Evolutionary conservation across 1,140 invertebrate species (phyloP).

Genomic region (Tyrophagus putrescentiae): DNA sequence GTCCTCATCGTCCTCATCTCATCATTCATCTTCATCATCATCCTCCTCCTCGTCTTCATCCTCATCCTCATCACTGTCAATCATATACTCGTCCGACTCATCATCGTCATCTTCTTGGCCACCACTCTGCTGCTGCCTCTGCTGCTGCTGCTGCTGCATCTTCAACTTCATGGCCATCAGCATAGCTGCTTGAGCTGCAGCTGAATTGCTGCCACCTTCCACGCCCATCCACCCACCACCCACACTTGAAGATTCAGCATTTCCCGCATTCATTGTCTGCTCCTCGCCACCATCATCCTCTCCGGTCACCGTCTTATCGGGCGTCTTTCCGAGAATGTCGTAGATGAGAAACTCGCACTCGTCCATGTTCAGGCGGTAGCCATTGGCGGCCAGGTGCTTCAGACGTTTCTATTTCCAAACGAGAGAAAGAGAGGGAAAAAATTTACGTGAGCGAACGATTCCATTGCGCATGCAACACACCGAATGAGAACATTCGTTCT

Average conservation of each 20-base stretch:
- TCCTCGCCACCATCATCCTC: neutral
- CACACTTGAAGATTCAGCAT: too few species aligned
- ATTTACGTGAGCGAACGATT: neutral
- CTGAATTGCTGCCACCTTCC: too few species aligned
- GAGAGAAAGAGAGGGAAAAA: neutral
- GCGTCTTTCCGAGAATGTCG: slow-evolving; percentile 1
- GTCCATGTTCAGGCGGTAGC: slow-evolving; percentile 13
- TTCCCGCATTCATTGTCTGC: neutral
- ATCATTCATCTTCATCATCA: neutral
- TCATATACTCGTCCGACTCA: neutral
- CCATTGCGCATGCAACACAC: neutral
- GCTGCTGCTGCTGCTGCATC: too few species aligned
- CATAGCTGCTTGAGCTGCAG: too few species aligned
- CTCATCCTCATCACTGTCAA: neutral
- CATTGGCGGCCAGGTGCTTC: slow-evolving; percentile 9
- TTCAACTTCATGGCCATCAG: too few species aligned
- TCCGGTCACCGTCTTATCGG: neutral
- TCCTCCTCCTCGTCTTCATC: neutral
- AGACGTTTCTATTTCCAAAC: slow-evolving; percentile 2
- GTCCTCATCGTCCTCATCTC: neutral
- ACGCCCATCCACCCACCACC: too few species aligned
- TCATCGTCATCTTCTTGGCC: neutral
- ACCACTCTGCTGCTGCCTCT: too few species aligned
- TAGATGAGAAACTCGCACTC: slow-evolving; percentile 11
- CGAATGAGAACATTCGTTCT: neutral